Conservation (phyloP, 2,113 vertebrate genomes). For the Pteruthius melanotis region DNA sequence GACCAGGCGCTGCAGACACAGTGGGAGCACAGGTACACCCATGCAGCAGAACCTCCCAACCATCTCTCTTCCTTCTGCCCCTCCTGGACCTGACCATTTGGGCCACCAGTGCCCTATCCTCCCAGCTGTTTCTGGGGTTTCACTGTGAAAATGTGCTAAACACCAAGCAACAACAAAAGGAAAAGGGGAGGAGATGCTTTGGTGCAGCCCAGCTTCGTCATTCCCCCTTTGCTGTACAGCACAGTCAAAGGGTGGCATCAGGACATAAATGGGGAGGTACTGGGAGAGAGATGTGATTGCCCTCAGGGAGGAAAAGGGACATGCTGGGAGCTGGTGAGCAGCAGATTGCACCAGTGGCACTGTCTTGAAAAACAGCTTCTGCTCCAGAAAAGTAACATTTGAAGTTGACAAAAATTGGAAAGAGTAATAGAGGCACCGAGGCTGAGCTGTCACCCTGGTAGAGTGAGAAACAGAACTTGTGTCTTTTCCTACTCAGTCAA, state of each 20-base stretch:
- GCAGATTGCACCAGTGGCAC: neutral
- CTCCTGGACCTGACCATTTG: neutral
- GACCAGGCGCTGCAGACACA: neutral
- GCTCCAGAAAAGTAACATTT: neutral
- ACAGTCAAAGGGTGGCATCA: neutral
- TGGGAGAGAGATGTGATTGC: neutral
- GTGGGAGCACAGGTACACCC: neutral
- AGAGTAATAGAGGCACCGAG: neutral
- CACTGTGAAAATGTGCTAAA: neutral
- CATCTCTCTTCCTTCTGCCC: neutral
- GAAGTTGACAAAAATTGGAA: neutral
- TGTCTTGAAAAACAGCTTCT: neutral
- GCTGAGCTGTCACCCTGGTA: neutral
- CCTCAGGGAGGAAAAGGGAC: neutral
- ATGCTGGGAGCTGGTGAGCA: neutral
- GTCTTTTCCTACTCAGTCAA: neutral
- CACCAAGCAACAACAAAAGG: neutral
- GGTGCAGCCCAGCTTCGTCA: neutral
- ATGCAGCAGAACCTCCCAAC: neutral
- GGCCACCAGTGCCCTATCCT: neutral
- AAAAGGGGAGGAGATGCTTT: neutral
- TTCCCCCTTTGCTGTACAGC: neutral
- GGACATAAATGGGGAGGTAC: neutral
- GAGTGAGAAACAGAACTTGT: neutral
- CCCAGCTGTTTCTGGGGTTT: neutral